Percentiles rank a stretch among this genome's conserved stretches.
Evolutionary conservation across 2,797 vertebrate genomes (phyloP).

Genomic region (Arctocebus calabarensis): DNA sequence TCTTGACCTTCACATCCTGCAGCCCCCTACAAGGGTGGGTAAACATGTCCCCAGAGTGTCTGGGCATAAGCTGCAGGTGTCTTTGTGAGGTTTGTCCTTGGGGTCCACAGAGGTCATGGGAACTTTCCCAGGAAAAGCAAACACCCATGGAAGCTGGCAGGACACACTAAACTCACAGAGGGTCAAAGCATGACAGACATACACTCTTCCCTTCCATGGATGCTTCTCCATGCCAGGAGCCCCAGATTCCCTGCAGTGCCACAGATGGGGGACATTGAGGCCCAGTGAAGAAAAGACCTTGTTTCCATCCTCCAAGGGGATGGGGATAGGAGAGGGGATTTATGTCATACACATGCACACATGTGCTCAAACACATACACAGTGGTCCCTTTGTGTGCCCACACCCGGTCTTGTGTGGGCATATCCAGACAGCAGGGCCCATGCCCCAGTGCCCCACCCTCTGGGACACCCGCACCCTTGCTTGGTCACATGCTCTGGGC

Average conservation of each 20-base stretch:
- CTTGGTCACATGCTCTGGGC: background rate
- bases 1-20: background rate
- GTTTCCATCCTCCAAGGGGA: background rate
- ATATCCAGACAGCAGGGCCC: slow-evolving; percentile 63
- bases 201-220: background rate
- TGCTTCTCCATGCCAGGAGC: fast-evolving
- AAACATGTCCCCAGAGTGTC: background rate
- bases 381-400: slow-evolving; percentile 43
- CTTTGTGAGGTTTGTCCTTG: background rate
- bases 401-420: slow-evolving; percentile 26
- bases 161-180: background rate
- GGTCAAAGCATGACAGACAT: background rate
- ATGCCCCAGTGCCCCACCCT: slow-evolving; percentile 36
- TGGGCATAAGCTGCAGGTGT: background rate
- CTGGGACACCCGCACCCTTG: background rate
- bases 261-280: background rate
- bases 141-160: background rate
- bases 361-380: background rate
- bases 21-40: background rate
- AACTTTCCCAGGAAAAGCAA: slow-evolving; percentile 12
- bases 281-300: background rate
- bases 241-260: fast-evolving
- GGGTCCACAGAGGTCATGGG: slow-evolving; percentile 40
- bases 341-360: background rate
- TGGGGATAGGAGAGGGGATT: background rate